Conservation (phyloP, 2,888 invertebrate genomes). For the Pantelozetes paolii region DNA sequence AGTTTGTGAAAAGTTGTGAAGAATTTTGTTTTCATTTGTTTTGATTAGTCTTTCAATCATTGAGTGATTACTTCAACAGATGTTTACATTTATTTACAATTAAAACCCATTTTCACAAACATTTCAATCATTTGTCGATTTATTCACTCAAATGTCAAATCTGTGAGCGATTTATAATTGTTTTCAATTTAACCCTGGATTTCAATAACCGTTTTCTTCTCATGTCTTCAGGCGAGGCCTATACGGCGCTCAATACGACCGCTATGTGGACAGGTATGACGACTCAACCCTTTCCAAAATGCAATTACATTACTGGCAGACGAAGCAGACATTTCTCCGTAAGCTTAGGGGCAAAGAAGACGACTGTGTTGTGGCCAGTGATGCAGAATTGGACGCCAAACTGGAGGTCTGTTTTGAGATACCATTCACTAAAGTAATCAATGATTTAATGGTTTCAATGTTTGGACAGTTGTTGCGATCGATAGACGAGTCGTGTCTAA, state of each 20-base stretch:
- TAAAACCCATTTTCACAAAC: not conserved
- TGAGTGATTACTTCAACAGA: not conserved
- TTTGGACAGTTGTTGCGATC: slow-evolving; percentile 67
- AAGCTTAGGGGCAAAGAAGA: slow-evolving; percentile 96
- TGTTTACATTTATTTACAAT: not conserved
- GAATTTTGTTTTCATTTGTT: not conserved
- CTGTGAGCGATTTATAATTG: not conserved
- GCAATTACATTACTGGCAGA: slow-evolving; percentile 83
- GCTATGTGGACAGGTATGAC: slow-evolving; percentile 58
- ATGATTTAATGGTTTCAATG: not conserved
- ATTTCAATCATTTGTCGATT: not conserved
- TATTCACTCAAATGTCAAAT: not conserved
- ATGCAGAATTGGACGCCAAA: slow-evolving; percentile 94
- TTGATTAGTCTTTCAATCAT: not conserved
- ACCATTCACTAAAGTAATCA: slow-evolving; percentile 17
- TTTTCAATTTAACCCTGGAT: not conserved
- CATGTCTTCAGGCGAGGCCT: slow-evolving; percentile 15
- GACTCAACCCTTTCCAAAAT: slow-evolving; percentile 51
- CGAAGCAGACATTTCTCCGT: slow-evolving; percentile 87
- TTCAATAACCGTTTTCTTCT: not conserved
- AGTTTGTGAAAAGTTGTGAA: not conserved
- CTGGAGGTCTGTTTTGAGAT: slow-evolving; percentile 60
- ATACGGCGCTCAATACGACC: slow-evolving; percentile 55
- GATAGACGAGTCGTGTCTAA: slow-evolving; percentile 81
- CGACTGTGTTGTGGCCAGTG: slow-evolving; percentile 90